Percentiles rank a stretch among this genome's conserved stretches.
phyloP scores from a whole-genome alignment of 2,888 invertebrate genomes.

The Aphidoletes aphidimyza region DNA sequence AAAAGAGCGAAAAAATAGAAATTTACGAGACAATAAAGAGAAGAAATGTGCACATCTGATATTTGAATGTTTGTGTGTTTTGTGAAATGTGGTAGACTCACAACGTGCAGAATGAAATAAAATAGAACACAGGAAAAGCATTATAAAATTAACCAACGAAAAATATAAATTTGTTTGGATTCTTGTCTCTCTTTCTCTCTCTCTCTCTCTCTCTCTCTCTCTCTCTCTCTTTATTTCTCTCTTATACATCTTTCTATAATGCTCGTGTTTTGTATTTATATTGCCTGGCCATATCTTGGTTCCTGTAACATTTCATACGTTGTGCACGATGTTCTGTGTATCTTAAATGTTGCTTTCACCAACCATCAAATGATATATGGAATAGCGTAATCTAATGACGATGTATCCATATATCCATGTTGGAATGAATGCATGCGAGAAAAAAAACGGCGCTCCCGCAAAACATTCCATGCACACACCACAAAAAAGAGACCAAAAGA shows the following conservation, averaged over 20 bases:
- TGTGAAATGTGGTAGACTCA: background rate
- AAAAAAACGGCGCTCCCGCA: constrained; percentile 3
- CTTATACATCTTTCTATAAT: background rate
- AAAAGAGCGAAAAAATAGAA: constrained; percentile 15
- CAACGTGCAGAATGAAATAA: constrained; percentile 26
- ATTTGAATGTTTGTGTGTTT: background rate
- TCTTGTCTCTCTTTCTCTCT: no score
- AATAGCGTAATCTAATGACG: constrained; percentile 44
- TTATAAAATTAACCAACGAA: constrained; percentile 53
- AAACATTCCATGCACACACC: no score
- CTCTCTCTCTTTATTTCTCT: background rate
- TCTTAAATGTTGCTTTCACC: constrained; percentile 15
- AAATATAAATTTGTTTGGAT: constrained; percentile 36
- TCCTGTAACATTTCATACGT: constrained; percentile 3
- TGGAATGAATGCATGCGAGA: background rate
- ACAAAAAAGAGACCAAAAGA: no score
- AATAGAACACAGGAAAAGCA: constrained; percentile 52
- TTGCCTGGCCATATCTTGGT: constrained; percentile 11
- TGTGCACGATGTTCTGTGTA: no score
- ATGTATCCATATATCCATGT: constrained; percentile 27
- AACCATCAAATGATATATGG: constrained; percentile 46
- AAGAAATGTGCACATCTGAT: constrained; percentile 44
- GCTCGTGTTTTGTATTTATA: background rate
- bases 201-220: no score
- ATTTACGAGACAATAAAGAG: constrained; percentile 32